A percentile compares a stretch with the other conserved stretches of the same genome.
These are phyloP conservation scores for Mnemiopsis leidyi DNA, from an alignment of 37 sponge, comb jelly and placozoan genomes.

Conservation along the genomic window DNA sequence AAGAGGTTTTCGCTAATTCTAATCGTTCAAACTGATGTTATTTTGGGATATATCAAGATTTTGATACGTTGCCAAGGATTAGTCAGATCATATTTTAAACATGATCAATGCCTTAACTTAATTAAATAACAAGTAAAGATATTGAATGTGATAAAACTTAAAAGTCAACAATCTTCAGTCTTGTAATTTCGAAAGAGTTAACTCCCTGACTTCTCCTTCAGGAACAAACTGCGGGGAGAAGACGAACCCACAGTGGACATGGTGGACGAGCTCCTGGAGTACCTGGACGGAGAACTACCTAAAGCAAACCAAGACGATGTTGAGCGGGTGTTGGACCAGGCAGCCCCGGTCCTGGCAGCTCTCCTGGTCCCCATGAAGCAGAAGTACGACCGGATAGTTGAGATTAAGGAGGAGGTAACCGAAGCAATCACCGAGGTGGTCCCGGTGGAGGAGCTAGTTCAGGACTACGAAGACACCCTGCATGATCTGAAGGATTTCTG, in stretches of 20 bases:
- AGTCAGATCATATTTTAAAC: no score
- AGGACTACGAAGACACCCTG: conserved; percentile 11
- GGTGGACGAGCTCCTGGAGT: conserved; percentile 5
- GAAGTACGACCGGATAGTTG: conserved; percentile 20
- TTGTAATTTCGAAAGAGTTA: no score
- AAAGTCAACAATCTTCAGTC: no score
- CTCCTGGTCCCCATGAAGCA: conserved; percentile 28
- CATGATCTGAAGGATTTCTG: conserved; percentile 28
- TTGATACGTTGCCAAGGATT: no score
- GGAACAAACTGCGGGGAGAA: background rate
- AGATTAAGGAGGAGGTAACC: conserved; percentile 20
- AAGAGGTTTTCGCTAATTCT: no score
- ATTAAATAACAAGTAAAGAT: no score
- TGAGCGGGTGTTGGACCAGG: background rate
- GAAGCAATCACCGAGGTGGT: background rate
- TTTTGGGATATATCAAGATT: no score
- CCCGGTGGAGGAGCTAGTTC: background rate
- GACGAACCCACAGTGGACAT: background rate
- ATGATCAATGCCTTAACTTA: no score
- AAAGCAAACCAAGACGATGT: background rate
- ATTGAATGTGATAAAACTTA: no score
- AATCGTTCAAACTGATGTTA: no score
- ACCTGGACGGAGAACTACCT: background rate
- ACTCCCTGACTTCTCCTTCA: background rate
- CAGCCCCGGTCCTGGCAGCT: conserved; percentile 29